These are phyloP conservation scores for Diaprepes abbreviatus DNA, from an alignment of 2,888 invertebrate genomes.

Conservation along the genomic window DNA sequence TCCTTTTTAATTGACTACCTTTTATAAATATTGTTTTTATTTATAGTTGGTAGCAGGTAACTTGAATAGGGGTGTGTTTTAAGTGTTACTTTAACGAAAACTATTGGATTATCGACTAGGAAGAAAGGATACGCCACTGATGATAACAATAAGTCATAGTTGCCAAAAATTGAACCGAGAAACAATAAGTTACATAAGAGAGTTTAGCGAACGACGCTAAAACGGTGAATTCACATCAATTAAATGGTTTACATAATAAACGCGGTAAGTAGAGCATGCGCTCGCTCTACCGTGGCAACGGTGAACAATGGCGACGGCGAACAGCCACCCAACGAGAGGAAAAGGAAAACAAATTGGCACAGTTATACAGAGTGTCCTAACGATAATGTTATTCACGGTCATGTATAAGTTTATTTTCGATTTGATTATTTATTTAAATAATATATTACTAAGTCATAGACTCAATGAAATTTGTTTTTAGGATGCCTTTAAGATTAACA, in stretches of 20 bases:
- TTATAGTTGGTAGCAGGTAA: too few species aligned
- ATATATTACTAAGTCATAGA: too few species aligned
- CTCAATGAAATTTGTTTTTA: too few species aligned
- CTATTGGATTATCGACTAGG: too few species aligned
- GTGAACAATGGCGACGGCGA: constrained; percentile 54
- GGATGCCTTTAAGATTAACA: too few species aligned
- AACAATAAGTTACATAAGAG: constrained; percentile 41
- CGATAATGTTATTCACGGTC: not conserved
- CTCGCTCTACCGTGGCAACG: constrained; percentile 62
- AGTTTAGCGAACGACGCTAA: constrained; percentile 47
- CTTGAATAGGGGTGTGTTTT: too few species aligned
- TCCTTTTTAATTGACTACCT: too few species aligned
- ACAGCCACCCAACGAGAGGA: constrained; percentile 46
- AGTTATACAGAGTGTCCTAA: constrained; percentile 2
- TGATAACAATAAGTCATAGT: constrained; percentile 25
- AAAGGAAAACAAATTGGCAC: constrained; percentile 42
- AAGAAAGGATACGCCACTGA: constrained; percentile 18
- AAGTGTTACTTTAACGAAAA: too few species aligned
- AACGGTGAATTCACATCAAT: constrained; percentile 66
- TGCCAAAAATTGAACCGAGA: constrained; percentile 43
- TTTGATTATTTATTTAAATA: too few species aligned
- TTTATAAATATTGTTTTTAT: too few species aligned
- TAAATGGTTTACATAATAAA: constrained; percentile 62
- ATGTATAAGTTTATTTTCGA: too few species aligned
- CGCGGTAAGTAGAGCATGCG: constrained; percentile 66